Evolutionary conservation across 2,888 invertebrate species (phyloP), one percentile per base, ranked within the genome.

Genomic region (Aporophyla lueneburgensis): DNA sequence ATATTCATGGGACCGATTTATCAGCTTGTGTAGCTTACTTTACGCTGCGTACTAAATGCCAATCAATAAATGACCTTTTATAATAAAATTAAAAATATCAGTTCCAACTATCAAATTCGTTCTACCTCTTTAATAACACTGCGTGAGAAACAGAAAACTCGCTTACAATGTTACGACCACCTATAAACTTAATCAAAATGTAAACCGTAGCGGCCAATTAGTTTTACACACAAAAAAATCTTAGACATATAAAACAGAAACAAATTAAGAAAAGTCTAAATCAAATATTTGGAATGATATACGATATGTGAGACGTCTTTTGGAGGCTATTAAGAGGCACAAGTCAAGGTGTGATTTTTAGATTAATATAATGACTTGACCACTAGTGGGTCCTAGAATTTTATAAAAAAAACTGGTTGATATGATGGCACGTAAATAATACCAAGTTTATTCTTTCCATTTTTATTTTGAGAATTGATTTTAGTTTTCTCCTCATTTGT

Each of bases 241-340:
- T 61, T 67, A 70, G 51, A 71, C 14, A 73, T 61, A 76, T 63
- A 72, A 74, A 78, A 74, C 12, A 74, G 71, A 69, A 59, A 74
- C 71, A 83, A 76, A 84, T 87, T 80, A 58, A 76, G 78, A 78
- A 71, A 75, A 78, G 78, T 80, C 59, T 80, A 70, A 78, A 84
- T 80, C 86, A 88, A 82, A 82, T 74, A 85, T 80, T 71, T 80
- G 7, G 54, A 70, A 43, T 74, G 86, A 83, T 84, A 86, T 74
- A 76, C 43, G 75, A 74, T 63, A 71, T 54, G 24, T 24, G 40
- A 71, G 73, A 63, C 71, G 68, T 85, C 73, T 74, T 65, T 79
- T 66, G 14, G 27, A 27, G 24, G n/a, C 65, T 43, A 73, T 27
- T 71, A 80, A 63, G 19, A 51, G 70, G 58, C 67, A 63, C 12